A percentile compares a stretch with the other conserved stretches of the same genome.
Conservation (phyloP, 2,888 invertebrate genomes). For the Drosophila nr. perissopoda region DNA sequence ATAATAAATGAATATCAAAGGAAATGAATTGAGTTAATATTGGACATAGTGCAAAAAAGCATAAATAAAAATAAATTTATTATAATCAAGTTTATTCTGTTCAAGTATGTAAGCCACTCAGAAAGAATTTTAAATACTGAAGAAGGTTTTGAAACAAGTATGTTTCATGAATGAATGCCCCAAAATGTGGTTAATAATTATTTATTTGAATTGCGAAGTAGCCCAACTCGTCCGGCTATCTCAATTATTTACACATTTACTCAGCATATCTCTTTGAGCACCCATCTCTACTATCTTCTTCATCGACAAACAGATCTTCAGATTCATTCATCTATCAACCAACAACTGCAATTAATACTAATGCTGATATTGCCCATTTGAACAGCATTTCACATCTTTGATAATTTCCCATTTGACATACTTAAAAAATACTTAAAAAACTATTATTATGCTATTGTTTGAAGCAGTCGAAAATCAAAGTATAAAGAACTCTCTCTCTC, state of each 20-base stretch:
- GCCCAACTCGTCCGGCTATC: no score
- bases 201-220: background rate
- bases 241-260: background rate
- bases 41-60: background rate
- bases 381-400: background rate
- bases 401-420: background rate
- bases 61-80: background rate
- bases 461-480: background rate
- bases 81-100: background rate
- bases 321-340: background rate
- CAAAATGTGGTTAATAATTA: background rate
- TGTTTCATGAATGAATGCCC: background rate
- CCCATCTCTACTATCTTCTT: accelerated
- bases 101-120: no score
- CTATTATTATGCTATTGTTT: background rate
- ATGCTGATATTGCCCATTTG: background rate
- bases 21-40: background rate
- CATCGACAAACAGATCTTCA: background rate
- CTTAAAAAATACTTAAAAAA: background rate
- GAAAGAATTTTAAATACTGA: accelerated
- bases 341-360: background rate
- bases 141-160: background rate
- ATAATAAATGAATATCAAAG: background rate
- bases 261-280: background rate
- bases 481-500: background rate